A percentile compares a stretch with the other conserved stretches of the same genome.
Evolutionary conservation across 2,113 vertebrate genomes (phyloP).

Genomic region (Mus musculus): DNA sequence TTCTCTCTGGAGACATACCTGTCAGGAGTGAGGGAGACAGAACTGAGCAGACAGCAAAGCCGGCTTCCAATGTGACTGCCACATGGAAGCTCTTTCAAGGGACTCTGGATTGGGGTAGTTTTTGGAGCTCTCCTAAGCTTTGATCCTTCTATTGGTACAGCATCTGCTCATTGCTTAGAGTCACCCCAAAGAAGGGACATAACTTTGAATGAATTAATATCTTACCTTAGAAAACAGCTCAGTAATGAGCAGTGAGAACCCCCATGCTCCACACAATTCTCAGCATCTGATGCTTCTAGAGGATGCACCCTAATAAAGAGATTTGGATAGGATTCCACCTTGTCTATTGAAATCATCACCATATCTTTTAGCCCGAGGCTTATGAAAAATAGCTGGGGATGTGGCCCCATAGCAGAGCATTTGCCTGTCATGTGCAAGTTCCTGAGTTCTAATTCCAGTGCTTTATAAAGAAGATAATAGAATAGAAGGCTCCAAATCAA

Average conservation of each 20-base stretch:
- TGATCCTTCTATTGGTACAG: accelerated
- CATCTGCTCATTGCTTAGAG: background rate
- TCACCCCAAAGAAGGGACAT: background rate
- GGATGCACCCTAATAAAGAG: accelerated
- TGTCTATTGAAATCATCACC: background rate
- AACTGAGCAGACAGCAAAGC: background rate
- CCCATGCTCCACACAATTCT: background rate
- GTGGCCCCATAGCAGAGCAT: background rate
- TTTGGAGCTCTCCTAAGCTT: background rate
- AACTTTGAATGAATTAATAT: background rate
- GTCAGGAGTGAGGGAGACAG: background rate
- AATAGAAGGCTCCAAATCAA: background rate
- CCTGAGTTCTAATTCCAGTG: background rate
- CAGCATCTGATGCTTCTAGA: accelerated
- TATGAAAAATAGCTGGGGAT: background rate
- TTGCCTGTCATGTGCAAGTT: background rate
- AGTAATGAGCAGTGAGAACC: background rate
- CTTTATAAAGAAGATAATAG: background rate
- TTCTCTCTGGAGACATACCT: background rate
- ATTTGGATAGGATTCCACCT: background rate
- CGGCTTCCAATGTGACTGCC: too few species aligned
- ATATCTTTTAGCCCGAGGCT: background rate
- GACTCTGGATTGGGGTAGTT: background rate
- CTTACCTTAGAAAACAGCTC: background rate
- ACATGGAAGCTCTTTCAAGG: background rate